Evolutionary conservation across 2,113 vertebrate species (phyloP).

Genomic region (Hypanus sabinus): DNA sequence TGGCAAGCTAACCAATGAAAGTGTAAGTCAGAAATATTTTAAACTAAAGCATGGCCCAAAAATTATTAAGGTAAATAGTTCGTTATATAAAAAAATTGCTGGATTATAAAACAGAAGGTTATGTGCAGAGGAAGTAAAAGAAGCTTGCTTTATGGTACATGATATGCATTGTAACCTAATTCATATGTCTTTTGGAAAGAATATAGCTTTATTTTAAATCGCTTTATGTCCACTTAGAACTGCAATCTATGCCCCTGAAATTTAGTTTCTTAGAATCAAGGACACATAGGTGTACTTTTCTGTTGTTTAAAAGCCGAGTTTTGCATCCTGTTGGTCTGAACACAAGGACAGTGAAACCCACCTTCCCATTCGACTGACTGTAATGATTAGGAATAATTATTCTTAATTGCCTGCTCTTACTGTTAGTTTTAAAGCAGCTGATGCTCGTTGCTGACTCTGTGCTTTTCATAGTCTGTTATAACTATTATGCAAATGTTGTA

Average conservation of each 20-base stretch:
- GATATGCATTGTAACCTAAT: background rate
- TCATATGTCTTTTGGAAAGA: background rate
- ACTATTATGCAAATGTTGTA: constrained; percentile 1
- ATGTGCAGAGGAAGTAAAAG: background rate
- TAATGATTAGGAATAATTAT: constrained; percentile 34
- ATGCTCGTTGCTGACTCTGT: constrained; percentile 1
- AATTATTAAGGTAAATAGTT: too few species aligned
- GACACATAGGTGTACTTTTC: constrained; percentile 5
- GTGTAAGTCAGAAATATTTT: background rate
- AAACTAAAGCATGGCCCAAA: background rate
- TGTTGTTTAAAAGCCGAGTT: background rate
- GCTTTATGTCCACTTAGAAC: background rate
- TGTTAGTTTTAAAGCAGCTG: constrained; percentile 19
- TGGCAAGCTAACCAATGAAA: background rate
- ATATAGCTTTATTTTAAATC: background rate
- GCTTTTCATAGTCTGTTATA: constrained; percentile 23
- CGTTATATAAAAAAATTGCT: too few species aligned
- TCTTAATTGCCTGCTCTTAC: constrained; percentile 27
- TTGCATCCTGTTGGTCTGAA: background rate
- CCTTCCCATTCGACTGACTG: background rate
- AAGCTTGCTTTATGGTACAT: background rate
- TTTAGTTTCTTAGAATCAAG: background rate
- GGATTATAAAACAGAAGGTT: background rate
- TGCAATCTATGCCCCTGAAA: background rate
- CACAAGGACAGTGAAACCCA: background rate